Percentiles rank a stretch among this genome's conserved stretches.
Conservation (phyloP, 2,113 vertebrate genomes). For the Rhea americana region DNA sequence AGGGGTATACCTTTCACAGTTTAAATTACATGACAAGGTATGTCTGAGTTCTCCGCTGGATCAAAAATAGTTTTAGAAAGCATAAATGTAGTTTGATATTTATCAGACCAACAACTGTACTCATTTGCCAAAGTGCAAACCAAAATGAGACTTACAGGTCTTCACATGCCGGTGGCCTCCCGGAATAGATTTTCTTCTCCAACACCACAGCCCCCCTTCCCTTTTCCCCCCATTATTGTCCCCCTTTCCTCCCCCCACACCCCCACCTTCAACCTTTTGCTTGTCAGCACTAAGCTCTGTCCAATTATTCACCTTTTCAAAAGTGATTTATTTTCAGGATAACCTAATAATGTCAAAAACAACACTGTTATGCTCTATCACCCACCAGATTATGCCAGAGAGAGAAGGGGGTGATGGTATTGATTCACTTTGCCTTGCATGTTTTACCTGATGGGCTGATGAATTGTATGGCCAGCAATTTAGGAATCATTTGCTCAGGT, state of each 20-base stretch:
- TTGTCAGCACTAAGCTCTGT: slow-evolving; percentile 65
- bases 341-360: slow-evolving; percentile 70
- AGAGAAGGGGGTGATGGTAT: background rate
- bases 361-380: slow-evolving; percentile 65
- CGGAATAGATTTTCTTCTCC: background rate
- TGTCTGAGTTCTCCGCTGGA: slow-evolving; percentile 3
- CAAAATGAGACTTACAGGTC: background rate
- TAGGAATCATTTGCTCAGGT: slow-evolving; percentile 60
- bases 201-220: background rate
- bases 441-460: slow-evolving; percentile 63
- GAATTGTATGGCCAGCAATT: slow-evolving; percentile 39
- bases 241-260: background rate
- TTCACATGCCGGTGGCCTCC: background rate
- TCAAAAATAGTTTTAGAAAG: slow-evolving; percentile 42
- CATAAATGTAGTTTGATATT: background rate
- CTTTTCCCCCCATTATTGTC: background rate
- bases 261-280: slow-evolving; percentile 11
- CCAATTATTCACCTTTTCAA: slow-evolving; percentile 72
- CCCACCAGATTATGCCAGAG: slow-evolving; percentile 26
- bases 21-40: slow-evolving; percentile 16
- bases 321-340: slow-evolving; percentile 73
- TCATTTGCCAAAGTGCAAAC: slow-evolving; percentile 21
- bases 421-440: slow-evolving; percentile 52
- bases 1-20: background rate
- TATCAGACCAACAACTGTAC: slow-evolving; percentile 5